These are phyloP conservation scores for Holcopasites calliopsidis DNA, from an alignment of 1,140 invertebrate genomes.

Conservation along the genomic window DNA sequence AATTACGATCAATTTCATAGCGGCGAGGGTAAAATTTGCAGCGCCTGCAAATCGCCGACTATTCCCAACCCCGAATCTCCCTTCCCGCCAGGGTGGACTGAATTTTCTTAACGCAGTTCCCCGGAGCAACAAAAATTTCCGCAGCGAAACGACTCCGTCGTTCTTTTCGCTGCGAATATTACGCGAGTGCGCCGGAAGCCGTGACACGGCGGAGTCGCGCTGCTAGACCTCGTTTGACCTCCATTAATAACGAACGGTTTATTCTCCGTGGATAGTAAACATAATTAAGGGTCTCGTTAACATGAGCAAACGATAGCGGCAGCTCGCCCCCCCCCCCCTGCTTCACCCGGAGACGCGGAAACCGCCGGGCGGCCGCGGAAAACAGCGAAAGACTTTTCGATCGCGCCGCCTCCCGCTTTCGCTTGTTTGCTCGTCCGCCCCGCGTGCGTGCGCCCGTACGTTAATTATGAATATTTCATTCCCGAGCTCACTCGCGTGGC, in stretches of 20 bases:
- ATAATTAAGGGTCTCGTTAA: constrained; percentile 69
- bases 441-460: neutral
- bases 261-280: constrained; percentile 62
- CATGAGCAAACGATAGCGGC: constrained; percentile 60
- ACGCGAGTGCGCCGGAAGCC: constrained; percentile 27
- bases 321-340: constrained; percentile 32
- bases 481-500: too few species aligned
- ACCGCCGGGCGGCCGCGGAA: constrained; percentile 21
- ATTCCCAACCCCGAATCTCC: too few species aligned
- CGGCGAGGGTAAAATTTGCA: too few species aligned
- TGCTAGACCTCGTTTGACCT: constrained; percentile 48
- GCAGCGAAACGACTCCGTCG: neutral
- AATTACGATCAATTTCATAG: neutral
- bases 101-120: neutral
- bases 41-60: too few species aligned
- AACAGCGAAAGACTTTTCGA: constrained; percentile 38
- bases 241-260: constrained; percentile 62
- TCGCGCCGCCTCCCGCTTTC: constrained; percentile 33
- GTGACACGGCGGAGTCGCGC: constrained; percentile 13
- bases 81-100: too few species aligned
- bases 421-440: constrained; percentile 4
- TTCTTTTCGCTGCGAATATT: constrained; percentile 31
- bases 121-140: neutral
- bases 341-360: constrained; percentile 39
- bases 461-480: constrained; percentile 44